Percentiles rank a stretch among this genome's conserved stretches.
Evolutionary conservation across 1,140 invertebrate genomes (phyloP).

Genomic region (Nephila pilipes): DNA sequence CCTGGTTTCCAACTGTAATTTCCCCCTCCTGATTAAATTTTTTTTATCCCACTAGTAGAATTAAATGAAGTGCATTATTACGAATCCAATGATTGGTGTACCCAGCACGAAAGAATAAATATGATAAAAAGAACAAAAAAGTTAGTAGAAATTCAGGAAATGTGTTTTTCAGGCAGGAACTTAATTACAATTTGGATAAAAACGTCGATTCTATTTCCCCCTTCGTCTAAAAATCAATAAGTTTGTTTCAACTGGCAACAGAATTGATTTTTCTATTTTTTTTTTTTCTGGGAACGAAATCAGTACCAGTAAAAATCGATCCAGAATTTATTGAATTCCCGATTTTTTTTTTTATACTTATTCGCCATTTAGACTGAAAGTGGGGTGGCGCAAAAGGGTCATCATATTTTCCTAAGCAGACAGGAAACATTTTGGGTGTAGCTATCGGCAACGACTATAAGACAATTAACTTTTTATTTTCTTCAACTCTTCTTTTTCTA

Average conservation of each 20-base stretch:
- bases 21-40: neutral
- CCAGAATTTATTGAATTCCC: neutral
- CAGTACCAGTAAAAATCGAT: neutral
- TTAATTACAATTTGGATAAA: slow-evolving; percentile 47
- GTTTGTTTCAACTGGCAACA: slow-evolving; percentile 36
- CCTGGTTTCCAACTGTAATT: neutral
- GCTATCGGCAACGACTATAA: neutral
- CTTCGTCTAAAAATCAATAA: neutral
- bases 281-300: neutral
- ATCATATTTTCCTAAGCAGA: neutral
- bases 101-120: neutral
- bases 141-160: neutral
- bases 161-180: neutral
- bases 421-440: slow-evolving; percentile 7
- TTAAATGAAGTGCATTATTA: slow-evolving; percentile 23
- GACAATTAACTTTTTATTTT: neutral
- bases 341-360: neutral
- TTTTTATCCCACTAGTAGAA: neutral
- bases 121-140: neutral
- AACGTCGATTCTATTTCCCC: neutral
- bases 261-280: slow-evolving; percentile 13
- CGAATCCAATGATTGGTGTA: neutral
- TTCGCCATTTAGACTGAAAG: neutral
- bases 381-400: neutral
- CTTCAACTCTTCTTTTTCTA: neutral